phyloP scores from a whole-genome alignment of 1,140 invertebrate species.

The Cardiocondyla obscurior region DNA sequence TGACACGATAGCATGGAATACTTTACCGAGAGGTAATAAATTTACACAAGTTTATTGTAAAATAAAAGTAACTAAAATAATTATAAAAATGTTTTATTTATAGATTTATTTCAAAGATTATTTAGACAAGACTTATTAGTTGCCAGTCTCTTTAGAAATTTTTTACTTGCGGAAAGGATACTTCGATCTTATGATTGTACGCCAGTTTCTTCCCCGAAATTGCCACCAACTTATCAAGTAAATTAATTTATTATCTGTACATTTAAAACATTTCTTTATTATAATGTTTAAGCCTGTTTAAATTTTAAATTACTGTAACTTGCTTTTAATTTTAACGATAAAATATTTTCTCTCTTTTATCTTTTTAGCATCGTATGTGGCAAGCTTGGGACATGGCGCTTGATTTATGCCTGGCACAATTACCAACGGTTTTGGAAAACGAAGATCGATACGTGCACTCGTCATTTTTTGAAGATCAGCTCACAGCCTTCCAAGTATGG shows the following conservation, averaged over 20 bases:
- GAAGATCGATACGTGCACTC: constrained; percentile 90
- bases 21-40: constrained; percentile 90
- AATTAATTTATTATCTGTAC: constrained; percentile 69
- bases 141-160: constrained; percentile 98
- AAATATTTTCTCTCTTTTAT: constrained; percentile 4
- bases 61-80: constrained; percentile 9
- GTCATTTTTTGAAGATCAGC: constrained; percentile 98
- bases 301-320: background rate
- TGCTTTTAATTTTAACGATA: background rate
- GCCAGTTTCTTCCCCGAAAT: constrained; percentile 94
- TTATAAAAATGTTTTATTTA: constrained; percentile 78
- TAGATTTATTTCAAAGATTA: constrained; percentile 97
- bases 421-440: constrained; percentile 90
- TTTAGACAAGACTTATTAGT: constrained; percentile 99
- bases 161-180: constrained; percentile 97
- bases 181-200: constrained; percentile 98
- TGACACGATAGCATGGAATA: constrained; percentile 99
- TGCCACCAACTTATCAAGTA: constrained; percentile 94
- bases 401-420: constrained; percentile 95
- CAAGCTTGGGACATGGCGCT: constrained; percentile 98
- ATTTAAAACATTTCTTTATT: background rate
- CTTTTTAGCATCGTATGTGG: constrained; percentile 92
- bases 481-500: constrained; percentile 99
- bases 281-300: background rate
- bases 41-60: constrained; percentile 19